Evolutionary conservation across 2,888 invertebrate species (phyloP).

Genomic region (Nysson spinosus): DNA sequence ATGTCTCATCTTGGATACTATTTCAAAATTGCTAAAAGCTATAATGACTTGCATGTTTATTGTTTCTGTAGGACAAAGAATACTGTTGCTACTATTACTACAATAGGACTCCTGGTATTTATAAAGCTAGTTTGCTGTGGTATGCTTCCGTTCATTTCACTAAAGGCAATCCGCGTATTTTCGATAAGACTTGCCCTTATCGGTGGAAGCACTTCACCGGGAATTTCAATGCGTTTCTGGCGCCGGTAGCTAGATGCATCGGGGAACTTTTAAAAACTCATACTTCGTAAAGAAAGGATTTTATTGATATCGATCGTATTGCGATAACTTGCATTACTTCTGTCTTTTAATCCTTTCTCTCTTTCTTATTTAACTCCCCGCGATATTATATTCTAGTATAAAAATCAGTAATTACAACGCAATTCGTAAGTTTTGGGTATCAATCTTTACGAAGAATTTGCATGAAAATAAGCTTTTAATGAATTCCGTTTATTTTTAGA

Average conservation of each 20-base stretch:
- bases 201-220: constrained; percentile 22
- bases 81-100: constrained; percentile 4
- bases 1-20: too few species aligned
- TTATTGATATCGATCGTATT: constrained; percentile 22
- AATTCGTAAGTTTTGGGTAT: too few species aligned
- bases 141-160: constrained; percentile 17
- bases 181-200: constrained; percentile 33
- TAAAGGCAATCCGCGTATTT: not conserved
- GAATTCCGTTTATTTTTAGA: too few species aligned
- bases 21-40: too few species aligned
- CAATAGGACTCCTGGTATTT: constrained; percentile 30
- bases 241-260: constrained; percentile 25
- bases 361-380: not conserved
- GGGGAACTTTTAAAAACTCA: constrained; percentile 17
- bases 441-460: too few species aligned
- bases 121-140: not conserved
- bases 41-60: too few species aligned
- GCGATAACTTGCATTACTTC: not conserved
- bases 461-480: too few species aligned
- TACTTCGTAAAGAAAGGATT: constrained; percentile 16
- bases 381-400: too few species aligned
- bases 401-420: too few species aligned
- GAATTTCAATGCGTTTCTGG: constrained; percentile 14
- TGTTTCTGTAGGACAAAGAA: too few species aligned
- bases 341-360: not conserved